These are phyloP conservation scores for Parauchenoglanis ngamensis DNA, from an alignment of 2,797 vertebrate genomes.

Conservation along the genomic window DNA sequence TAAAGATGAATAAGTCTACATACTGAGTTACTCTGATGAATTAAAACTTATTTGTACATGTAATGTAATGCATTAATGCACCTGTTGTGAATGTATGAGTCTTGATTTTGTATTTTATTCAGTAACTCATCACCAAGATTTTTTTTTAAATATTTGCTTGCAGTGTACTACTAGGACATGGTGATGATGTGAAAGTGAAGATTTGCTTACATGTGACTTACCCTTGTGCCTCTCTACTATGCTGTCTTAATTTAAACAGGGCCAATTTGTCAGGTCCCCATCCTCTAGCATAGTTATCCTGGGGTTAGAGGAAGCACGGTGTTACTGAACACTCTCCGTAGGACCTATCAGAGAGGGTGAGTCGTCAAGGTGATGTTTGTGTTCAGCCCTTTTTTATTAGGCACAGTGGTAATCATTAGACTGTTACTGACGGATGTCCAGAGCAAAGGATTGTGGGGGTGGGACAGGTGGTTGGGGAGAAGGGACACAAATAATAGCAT, in stretches of 20 bases:
- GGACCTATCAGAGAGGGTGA: constrained; percentile 35
- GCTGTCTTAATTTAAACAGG: constrained; percentile 34
- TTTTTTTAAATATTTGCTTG: neutral
- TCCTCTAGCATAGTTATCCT: constrained; percentile 20
- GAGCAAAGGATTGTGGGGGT: constrained; percentile 49
- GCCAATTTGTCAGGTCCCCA: constrained; percentile 33
- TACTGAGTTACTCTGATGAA: neutral
- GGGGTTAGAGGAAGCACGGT: constrained; percentile 24
- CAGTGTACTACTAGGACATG: neutral
- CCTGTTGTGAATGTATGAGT: neutral
- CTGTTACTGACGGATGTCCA: constrained; percentile 52
- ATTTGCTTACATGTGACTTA: constrained; percentile 13
- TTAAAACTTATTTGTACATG: neutral
- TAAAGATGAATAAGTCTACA: constrained; percentile 57
- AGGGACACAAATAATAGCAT: constrained; percentile 59
- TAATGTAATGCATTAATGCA: neutral
- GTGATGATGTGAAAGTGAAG: neutral
- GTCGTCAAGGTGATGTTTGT: constrained; percentile 61
- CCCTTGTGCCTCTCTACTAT: neutral
- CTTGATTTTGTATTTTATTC: neutral
- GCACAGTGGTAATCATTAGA: constrained; percentile 62
- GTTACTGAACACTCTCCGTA: constrained; percentile 26
- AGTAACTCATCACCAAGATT: neutral
- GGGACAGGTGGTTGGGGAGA: constrained; percentile 55
- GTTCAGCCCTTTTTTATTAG: constrained; percentile 48